These are phyloP conservation scores for Bubalus kerabau DNA, from an alignment of 2,113 vertebrate species.

Conservation along the genomic window DNA sequence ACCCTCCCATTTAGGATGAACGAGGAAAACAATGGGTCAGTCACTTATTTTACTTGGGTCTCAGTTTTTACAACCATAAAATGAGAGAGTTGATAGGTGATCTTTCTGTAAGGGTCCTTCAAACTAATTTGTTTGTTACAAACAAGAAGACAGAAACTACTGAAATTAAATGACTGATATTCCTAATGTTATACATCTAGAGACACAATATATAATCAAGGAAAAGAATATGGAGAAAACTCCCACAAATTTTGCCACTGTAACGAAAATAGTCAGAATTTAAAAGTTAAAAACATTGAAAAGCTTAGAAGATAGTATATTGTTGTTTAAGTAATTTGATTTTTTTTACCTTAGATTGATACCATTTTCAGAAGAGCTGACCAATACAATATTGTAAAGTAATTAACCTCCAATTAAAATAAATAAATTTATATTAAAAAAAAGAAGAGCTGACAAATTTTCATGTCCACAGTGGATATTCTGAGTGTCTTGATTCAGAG, in stretches of 20 bases:
- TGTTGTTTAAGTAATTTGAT: neutral
- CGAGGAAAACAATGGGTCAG: neutral
- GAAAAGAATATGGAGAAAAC: neutral
- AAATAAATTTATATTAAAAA: no score
- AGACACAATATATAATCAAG: neutral
- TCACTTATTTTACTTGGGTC: neutral
- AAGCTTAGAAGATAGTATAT: neutral
- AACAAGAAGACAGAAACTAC: neutral
- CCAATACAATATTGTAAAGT: no score
- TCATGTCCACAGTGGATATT: neutral
- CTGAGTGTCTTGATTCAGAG: neutral
- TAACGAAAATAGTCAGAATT: neutral
- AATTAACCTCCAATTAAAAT: no score
- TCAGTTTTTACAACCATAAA: neutral
- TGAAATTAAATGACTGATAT: neutral
- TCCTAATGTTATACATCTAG: neutral
- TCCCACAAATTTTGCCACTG: neutral
- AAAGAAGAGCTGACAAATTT: neutral
- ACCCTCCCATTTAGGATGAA: neutral
- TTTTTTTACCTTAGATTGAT: neutral
- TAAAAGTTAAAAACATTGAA: neutral
- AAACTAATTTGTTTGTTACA: neutral
- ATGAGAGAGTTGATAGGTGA: neutral
- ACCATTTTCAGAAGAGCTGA: neutral
- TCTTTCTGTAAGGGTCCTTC: neutral